Conservation (phyloP, 2,797 vertebrate species). For the Neopelma chrysocephalum region DNA sequence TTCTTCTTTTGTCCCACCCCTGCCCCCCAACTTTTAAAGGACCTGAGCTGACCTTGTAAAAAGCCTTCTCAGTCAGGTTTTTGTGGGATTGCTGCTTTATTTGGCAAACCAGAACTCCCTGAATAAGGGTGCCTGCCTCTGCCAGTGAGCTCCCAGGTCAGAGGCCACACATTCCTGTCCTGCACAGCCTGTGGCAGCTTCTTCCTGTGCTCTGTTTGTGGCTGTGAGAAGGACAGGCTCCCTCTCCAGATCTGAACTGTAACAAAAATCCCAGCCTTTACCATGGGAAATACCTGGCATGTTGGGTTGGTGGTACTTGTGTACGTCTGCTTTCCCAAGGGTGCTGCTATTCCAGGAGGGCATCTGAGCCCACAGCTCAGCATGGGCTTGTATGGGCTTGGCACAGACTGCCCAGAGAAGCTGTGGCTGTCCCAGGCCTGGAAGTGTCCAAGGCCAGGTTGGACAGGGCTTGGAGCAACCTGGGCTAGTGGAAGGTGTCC, state of each 20-base stretch:
- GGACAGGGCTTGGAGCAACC: neutral
- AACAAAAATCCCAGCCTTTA: neutral
- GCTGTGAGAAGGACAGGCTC: neutral
- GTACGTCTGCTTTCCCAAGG: neutral
- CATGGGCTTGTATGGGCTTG: neutral
- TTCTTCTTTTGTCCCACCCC: neutral
- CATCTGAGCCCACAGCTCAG: neutral
- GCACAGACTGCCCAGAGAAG: neutral
- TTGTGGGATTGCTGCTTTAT: neutral
- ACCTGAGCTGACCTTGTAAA: neutral
- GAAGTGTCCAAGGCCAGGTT: neutral
- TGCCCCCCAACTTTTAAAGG: neutral
- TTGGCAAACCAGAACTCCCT: neutral
- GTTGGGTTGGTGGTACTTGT: neutral
- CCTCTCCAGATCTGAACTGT: neutral
- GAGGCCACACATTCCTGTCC: neutral
- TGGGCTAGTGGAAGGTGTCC: neutral
- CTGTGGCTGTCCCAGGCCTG: neutral
- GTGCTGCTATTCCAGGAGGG: neutral
- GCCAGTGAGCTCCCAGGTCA: neutral
- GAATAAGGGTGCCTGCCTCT: neutral
- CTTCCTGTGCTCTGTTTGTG: neutral
- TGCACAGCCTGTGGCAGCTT: neutral
- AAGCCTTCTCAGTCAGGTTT: neutral
- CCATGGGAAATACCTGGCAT: neutral